phyloP scores from a whole-genome alignment of 2,113 vertebrate species.

The Cephalopholis sonnerati region DNA sequence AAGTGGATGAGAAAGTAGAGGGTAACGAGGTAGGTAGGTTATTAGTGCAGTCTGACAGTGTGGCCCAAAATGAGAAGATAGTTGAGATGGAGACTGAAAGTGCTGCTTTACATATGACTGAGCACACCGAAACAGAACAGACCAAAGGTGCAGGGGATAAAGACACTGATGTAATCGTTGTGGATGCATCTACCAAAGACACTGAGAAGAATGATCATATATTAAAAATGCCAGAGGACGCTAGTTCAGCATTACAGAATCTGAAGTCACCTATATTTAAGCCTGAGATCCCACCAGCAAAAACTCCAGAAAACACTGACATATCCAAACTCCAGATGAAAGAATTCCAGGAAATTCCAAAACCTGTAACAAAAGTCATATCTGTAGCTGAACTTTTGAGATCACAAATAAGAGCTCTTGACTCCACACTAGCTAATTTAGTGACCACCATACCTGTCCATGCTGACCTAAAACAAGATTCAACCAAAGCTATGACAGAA shows the following conservation, averaged over 20 bases:
- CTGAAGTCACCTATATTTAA: background rate
- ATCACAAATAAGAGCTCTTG: constrained; percentile 72
- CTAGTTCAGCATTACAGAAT: constrained; percentile 12
- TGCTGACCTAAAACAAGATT: constrained; percentile 5
- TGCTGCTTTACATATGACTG: background rate
- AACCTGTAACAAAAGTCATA: constrained; percentile 61
- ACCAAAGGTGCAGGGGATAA: constrained; percentile 8
- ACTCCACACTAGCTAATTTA: constrained; percentile 25
- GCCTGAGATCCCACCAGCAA: constrained; percentile 8
- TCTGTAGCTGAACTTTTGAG: constrained; percentile 76
- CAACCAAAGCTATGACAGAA: background rate
- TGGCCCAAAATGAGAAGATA: constrained; percentile 32
- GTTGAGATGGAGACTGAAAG: constrained; percentile 57
- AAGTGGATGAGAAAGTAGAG: constrained; percentile 57
- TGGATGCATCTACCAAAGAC: constrained; percentile 12
- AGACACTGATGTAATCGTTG: background rate
- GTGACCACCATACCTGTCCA: background rate
- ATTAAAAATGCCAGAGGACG: constrained; percentile 14
- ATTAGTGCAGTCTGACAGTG: background rate
- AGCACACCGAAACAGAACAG: constrained; percentile 15
- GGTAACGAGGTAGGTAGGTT: constrained; percentile 1
- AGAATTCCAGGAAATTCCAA: constrained; percentile 49
- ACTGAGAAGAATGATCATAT: constrained; percentile 12
- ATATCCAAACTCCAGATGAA: constrained; percentile 5
- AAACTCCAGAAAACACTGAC: constrained; percentile 7